Evolutionary conservation across 2,888 invertebrate genomes (phyloP), one percentile per base, ranked within the genome.

Genomic region (Platynereis dumerilii): DNA sequence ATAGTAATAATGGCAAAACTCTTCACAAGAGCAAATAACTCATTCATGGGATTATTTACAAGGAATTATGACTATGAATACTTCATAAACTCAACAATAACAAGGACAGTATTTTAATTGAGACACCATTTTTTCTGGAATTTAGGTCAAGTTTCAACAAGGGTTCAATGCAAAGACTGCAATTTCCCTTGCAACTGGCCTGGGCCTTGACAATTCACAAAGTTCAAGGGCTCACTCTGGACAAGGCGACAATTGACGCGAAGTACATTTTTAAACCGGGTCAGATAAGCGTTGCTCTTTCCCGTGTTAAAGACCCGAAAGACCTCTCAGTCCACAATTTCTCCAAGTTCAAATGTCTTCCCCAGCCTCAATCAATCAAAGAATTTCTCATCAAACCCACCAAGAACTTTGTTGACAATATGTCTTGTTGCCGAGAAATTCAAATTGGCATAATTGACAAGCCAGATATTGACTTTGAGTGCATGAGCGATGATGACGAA

Each of bases 201-300:
- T 48, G n/a, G 7, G 48, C 48, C 3, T 7, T 48, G 7, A 48
- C 48, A 20, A 22, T 48, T 20, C 48, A 48, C 17, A 48, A 48
- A 48, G 22, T n/a, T 22, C 48, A 48, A n/a, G 48, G 48, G 5
- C 48, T 20, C 7, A 48, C 48, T 10, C 17, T 48, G 7, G 48
- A 48, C 3, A 20, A n/a, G n/a, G 10, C n/a, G 7, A 48, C 22
- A 10, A 7, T 48, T 5, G 48, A 48, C 22, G n/a, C 48, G 3
- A 48, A 48, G 48, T 48, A n/a, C 22, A 22, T 48, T 48, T 48
- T 48, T 48, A 5, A 48, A 48, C 7, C 20, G 5, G 48, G 48
- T 3, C 48, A 48, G 17, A 5, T 48, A 7, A 48, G 48, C 17
- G 48, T 48, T 22, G 48, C 48, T 5, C n/a, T 48, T 10, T 48